A percentile compares a stretch with the other conserved stretches of the same genome.
Conservation (phyloP, 2,113 vertebrate genomes). For the Daphoenositta chrysoptera region DNA sequence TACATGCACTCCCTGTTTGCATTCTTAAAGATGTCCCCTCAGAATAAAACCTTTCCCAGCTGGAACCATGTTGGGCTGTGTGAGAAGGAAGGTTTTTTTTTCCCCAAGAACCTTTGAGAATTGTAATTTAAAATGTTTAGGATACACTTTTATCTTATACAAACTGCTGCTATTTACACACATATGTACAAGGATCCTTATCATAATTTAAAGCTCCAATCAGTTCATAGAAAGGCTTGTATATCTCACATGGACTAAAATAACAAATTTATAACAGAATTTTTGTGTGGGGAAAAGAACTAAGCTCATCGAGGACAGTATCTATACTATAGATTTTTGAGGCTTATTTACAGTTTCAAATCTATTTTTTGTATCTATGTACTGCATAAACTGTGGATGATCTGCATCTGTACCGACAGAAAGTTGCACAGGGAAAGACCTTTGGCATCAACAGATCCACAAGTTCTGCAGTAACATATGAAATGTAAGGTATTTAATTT, state of each 20-base stretch:
- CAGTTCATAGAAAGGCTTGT: not conserved
- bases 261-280: not conserved
- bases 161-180: not conserved
- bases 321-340: not conserved
- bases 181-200: not conserved
- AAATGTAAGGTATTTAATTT: not conserved
- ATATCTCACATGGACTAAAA: not conserved
- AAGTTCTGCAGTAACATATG: not conserved
- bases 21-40: not conserved
- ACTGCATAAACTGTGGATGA: not conserved
- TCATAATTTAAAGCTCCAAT: not conserved
- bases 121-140: not conserved
- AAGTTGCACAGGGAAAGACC: not conserved
- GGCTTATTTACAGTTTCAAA: not conserved
- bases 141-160: not conserved
- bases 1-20: not conserved
- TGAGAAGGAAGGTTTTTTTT: not conserved
- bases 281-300: not conserved
- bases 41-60: not conserved
- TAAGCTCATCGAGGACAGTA: not conserved
- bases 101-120: not conserved
- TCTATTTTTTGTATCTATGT: not conserved
- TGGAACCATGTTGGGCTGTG: not conserved
- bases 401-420: not conserved
- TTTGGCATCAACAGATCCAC: not conserved